phyloP scores from a whole-genome alignment of 2,797 vertebrate species.

The Amazona finschi region DNA sequence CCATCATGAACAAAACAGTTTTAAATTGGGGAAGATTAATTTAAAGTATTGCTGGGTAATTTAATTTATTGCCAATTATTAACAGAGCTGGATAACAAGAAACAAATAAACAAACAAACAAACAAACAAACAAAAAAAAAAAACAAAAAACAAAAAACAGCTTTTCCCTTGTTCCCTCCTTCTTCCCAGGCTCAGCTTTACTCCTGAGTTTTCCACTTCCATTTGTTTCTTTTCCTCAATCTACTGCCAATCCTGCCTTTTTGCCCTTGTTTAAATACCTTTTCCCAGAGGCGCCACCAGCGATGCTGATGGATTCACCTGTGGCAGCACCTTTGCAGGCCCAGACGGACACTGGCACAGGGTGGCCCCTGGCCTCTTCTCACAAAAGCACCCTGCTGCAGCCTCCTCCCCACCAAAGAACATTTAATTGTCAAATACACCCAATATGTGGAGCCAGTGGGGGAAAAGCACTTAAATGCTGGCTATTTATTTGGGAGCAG shows the following conservation, averaged over 20 bases:
- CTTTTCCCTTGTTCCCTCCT: background rate
- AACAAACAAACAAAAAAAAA: background rate
- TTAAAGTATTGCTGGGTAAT: background rate
- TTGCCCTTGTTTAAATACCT: background rate
- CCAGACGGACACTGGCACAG: background rate
- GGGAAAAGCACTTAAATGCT: background rate
- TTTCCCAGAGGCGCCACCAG: background rate
- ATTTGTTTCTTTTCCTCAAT: background rate
- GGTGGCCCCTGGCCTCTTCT: background rate
- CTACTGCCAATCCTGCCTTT: background rate
- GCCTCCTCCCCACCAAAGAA: background rate
- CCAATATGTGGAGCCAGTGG: background rate
- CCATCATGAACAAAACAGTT: background rate
- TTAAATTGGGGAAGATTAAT: background rate
- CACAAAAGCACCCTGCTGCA: background rate
- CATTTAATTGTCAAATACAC: background rate
- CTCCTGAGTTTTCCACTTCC: background rate
- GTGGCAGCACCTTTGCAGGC: background rate
- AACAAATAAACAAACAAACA: background rate
- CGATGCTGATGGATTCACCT: background rate
- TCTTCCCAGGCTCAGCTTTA: background rate
- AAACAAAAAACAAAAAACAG: background rate
- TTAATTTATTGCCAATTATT: background rate
- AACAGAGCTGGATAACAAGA: rapidly evolving
- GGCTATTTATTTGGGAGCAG: background rate